These are phyloP conservation scores for Peromyscus polionotus DNA, from an alignment of 2,113 vertebrate genomes.

Conservation along the genomic window DNA sequence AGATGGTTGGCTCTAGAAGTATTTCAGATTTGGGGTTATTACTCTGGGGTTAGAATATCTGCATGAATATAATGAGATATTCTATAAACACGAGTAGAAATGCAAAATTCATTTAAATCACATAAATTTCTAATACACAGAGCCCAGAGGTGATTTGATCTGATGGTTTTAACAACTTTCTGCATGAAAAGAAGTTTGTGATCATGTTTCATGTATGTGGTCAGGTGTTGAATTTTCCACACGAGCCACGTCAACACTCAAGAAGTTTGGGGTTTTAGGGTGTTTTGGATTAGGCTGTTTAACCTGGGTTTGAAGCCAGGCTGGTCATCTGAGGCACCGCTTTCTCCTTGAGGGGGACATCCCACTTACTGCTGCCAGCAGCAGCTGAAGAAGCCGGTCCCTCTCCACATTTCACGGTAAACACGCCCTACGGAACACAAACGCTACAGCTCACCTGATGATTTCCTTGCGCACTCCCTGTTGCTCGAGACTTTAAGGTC, in stretches of 20 bases:
- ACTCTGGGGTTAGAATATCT: not conserved
- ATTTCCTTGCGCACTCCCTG: constrained; percentile 89
- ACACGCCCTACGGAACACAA: not conserved
- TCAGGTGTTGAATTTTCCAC: not conserved
- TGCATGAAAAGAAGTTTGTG: not conserved
- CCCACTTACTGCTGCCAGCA: not conserved
- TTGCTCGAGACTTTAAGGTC: constrained; percentile 96
- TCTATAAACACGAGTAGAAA: not conserved
- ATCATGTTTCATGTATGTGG: not conserved
- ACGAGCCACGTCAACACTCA: not conserved
- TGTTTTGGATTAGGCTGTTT: not conserved
- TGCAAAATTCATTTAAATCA: not conserved
- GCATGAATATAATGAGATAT: not conserved
- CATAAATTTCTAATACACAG: not conserved
- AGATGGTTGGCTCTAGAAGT: not conserved
- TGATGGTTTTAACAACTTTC: not conserved
- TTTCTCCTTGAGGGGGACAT: not conserved
- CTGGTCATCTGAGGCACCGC: not conserved
- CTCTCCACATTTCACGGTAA: not conserved
- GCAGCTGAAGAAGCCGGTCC: not conserved
- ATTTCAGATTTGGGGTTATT: not conserved
- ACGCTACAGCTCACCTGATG: constrained; percentile 84
- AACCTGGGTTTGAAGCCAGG: not conserved
- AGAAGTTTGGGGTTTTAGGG: not conserved
- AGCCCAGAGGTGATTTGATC: not conserved